Evolutionary conservation across 2,888 invertebrate genomes (phyloP), one percentile per base, ranked within the genome.

Genomic region (Plebejus melissa): DNA sequence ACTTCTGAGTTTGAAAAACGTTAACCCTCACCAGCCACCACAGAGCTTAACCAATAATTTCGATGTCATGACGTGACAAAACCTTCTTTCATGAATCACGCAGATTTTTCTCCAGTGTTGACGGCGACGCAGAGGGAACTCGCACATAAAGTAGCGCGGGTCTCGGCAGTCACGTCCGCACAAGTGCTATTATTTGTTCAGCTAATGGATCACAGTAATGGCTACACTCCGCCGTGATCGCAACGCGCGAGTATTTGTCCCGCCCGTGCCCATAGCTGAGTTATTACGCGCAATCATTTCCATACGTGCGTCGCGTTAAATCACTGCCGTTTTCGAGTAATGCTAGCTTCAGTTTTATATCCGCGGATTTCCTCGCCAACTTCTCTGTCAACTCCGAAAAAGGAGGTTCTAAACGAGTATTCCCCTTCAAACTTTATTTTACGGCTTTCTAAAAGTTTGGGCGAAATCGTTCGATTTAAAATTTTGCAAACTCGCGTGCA

Each of bases 121-220:
- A 2, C 28, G 28, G 1, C 0, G 28, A 11, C 22, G 60, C 60
- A 11, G 60, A 11, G 60, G 9, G 11, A 60, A 28, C 32, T 65
- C 4, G 32, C 13, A 32, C 32, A 60, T 60, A 16, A 65, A 65
- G 65, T 28, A 28, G 9, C 22, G 28, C 11, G 6, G 32, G 6
- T 28, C 32, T 54, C 22, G 54, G 72, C 72, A 16, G 54, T 50
- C 72, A 72, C 72, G 72, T 72, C 72, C 54, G 11, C 58, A 6
- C 57, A 13, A 71, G 58, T 28, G 70, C 75, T 32, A 70, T 75
- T 71, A 75, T 75, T 75, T 75, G 58, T 57, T 75, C 75, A 58
- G 58, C 41, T 75, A 75, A 75, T 75, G 75, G 75, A 75, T 71
- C 75, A 60, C 71, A 38, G 58, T 71, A 75, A 75, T 57, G 57